A percentile compares a stretch with the other conserved stretches of the same genome.
Conservation (phyloP, 2,888 invertebrate genomes). For the Catocala fraxini region DNA sequence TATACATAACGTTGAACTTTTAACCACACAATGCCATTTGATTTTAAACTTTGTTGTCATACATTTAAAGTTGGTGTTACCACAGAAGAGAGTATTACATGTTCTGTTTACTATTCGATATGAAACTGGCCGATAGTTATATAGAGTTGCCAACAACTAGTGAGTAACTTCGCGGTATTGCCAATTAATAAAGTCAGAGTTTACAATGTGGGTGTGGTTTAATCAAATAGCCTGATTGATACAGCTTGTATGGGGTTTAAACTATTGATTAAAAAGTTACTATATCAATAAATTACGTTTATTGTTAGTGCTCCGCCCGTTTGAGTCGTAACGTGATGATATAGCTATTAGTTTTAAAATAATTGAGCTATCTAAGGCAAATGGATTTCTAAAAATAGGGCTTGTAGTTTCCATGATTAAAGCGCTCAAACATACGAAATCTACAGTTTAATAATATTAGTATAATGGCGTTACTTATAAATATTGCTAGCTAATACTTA, state of each 20-base stretch:
- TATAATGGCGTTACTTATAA: too few species aligned
- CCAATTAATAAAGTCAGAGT: neutral
- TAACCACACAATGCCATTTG: neutral
- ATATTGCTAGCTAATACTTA: too few species aligned
- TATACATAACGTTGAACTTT: neutral
- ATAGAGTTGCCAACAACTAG: slow-evolving; percentile 9
- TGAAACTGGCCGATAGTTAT: slow-evolving; percentile 7
- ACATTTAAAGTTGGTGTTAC: neutral
- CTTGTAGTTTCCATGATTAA: too few species aligned
- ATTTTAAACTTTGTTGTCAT: slow-evolving; percentile 6
- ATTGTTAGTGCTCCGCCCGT: too few species aligned
- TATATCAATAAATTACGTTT: too few species aligned
- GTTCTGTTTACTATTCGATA: neutral
- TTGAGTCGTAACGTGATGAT: too few species aligned
- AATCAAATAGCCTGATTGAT: slow-evolving; percentile 1
- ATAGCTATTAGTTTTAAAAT: too few species aligned
- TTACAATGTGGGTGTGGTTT: neutral
- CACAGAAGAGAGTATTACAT: neutral
- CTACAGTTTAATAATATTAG: too few species aligned
- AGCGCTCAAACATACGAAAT: too few species aligned
- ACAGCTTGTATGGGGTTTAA: neutral
- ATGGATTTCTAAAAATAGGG: too few species aligned
- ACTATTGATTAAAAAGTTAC: neutral
- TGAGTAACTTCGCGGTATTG: neutral
- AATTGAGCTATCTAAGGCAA: too few species aligned